phyloP scores from a whole-genome alignment of 2,797 vertebrate genomes.

The Poeciliopsis turneri region DNA sequence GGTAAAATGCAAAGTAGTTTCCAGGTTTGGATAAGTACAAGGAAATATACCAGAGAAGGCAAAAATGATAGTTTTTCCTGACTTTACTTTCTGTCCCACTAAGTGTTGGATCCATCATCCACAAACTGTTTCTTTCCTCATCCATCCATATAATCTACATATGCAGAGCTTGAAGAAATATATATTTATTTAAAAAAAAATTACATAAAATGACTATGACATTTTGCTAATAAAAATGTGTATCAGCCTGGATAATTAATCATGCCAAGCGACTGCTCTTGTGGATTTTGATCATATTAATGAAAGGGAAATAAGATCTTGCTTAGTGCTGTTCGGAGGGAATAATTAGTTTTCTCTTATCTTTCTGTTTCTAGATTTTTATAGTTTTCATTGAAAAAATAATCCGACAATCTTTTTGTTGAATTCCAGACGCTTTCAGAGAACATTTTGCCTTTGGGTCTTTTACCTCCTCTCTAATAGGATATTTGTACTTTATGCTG shows the following conservation, averaged over 20 bases:
- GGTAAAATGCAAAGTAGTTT: background rate
- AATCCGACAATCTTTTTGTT: background rate
- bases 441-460: conserved; percentile 1
- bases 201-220: background rate
- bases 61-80: background rate
- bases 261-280: background rate
- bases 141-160: background rate
- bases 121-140: background rate
- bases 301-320: background rate
- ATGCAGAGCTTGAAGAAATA: background rate
- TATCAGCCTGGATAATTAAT: background rate
- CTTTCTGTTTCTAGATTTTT: background rate
- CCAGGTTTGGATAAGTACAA: background rate
- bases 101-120: background rate
- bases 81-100: background rate
- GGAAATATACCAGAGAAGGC: background rate
- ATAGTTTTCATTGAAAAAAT: background rate
- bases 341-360: background rate
- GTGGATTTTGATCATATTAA: background rate
- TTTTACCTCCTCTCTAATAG: conserved; percentile 17
- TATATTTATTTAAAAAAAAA: background rate
- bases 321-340: background rate
- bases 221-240: conserved; percentile 1
- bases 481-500: conserved; percentile 17
- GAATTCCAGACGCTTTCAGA: conserved; percentile 10